Evolutionary conservation across 2,113 vertebrate species (phyloP), one percentile per base, ranked within the genome.

Genomic region (Sminthopsis crassicaudata): DNA sequence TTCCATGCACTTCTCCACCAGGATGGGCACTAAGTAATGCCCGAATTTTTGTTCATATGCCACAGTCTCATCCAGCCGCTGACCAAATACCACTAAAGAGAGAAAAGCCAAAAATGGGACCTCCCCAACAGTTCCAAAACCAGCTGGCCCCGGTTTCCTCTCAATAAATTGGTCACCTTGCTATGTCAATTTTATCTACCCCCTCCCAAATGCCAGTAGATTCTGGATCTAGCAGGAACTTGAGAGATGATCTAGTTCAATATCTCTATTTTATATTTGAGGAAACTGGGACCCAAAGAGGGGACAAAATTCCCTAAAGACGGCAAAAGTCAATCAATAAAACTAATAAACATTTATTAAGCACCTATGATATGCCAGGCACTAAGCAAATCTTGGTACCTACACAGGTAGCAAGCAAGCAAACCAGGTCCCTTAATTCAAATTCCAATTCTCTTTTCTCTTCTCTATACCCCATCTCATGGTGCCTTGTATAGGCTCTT

Each of bases 1-100:
- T 97, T 99, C 99, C 0, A 98, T 98, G 11, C 99, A 99, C 93
- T 99, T 99, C 98, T 99, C 99, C 97, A 99, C 99, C 96, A 99
- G 98, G 96, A 99, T 99, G 60, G 99, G 99, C 90, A 99, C 99
- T 96, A 97, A 97, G 2, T 99, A 99, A 92, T 98, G 98, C 8
- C 99, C 99, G 0, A 99, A 99, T 5, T 98, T 99, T 97, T 99
- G 99, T 95, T 99, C 99, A 0, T 99, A 99, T 2, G 98, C 98
- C 89, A 99, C 96, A 0, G 99, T 99, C 50, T 99, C 99, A 24
- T 96, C 97, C 95, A 99, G 98, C 90, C 96, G 96, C 97, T 99
- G 99, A 90, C 99, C 99, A 9, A 99, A 99, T 95, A 99, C 99
- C 84, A 96, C 97, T 99, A 93, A 14, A 53, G 91, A 97, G 26